These are phyloP conservation scores for Eulemur rufifrons DNA, from an alignment of 2,113 vertebrate genomes.

Conservation along the genomic window DNA sequence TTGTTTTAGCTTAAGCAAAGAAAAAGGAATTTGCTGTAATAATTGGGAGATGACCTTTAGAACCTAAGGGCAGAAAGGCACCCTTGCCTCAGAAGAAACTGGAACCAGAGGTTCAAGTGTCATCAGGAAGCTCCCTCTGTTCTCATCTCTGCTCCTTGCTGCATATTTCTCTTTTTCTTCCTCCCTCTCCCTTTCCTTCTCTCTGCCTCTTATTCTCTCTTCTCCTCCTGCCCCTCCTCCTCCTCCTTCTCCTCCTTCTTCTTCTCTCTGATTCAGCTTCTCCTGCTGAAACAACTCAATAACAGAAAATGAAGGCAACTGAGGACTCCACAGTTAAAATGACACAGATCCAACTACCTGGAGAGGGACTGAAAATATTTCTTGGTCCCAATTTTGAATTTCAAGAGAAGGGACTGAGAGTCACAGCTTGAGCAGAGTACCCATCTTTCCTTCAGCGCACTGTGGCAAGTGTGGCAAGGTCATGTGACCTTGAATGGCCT, in stretches of 20 bases:
- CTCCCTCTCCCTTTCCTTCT: rapidly evolving
- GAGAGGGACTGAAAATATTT: neutral
- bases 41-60: neutral
- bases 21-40: neutral
- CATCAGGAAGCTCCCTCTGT: neutral
- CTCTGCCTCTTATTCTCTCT: too few species aligned
- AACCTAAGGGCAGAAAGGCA: neutral
- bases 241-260: rapidly evolving
- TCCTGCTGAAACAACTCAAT: neutral
- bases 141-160: neutral
- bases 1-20: conserved; percentile 8
- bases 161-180: neutral
- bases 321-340: neutral
- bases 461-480: neutral
- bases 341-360: neutral
- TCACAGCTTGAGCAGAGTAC: neutral
- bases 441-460: neutral
- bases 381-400: neutral
- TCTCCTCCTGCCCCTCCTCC: neutral
- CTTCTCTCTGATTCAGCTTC: neutral
- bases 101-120: neutral
- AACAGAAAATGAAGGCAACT: neutral
- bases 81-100: neutral
- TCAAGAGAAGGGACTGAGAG: neutral
- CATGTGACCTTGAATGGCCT: neutral